Evolutionary conservation across 1,140 invertebrate species (phyloP), one percentile per base, ranked within the genome.

Genomic region (Proales similis): DNA sequence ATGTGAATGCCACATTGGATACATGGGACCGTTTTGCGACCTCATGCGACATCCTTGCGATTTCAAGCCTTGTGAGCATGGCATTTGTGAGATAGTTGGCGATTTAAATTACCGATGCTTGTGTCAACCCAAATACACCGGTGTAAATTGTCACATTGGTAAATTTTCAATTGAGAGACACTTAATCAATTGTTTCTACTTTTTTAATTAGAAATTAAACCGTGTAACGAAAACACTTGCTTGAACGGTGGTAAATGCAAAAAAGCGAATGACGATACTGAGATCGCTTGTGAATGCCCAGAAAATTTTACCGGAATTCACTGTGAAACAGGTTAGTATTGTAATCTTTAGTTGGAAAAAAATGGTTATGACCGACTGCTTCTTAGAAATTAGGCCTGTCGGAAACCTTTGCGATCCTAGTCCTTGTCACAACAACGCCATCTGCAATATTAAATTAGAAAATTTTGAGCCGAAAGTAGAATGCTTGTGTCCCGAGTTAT

Each of bases 351-450:
- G n/a, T 42, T 17, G 30, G 19, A 48, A 48, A 19, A 19, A 29
- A 22, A 14, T 51, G 22, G 1, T 38, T 33, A 12, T 1, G 12
- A 33, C 6, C 39, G 9, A 51, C 3, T 51, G 36, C 42, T 22
- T 24, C 32, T 2, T 14, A 53, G 51, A 57, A 57, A 42, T 57
- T 20, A 57, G 19, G n/a, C n/a, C n/a, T 26, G 51, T 42, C 6
- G 24, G 26, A 3, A 43, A 42, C 32, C 51, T 29, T 4, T 57
- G 88, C 48, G 78, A 76, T 39, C 82, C 84, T 0, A 84, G 86
- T 72, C 85, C 86, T 2, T 90, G 88, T 71, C 78, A 81, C 60
- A 84, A 90, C 72, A 83, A 83, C n/a, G 87, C 86, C 0, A 69
- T 71, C 0, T 91, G 88, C 73, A 38, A 26, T 1, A 57, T 11